Conservation (phyloP, 2,888 invertebrate genomes). For the Allophyes oxyacanthae region DNA sequence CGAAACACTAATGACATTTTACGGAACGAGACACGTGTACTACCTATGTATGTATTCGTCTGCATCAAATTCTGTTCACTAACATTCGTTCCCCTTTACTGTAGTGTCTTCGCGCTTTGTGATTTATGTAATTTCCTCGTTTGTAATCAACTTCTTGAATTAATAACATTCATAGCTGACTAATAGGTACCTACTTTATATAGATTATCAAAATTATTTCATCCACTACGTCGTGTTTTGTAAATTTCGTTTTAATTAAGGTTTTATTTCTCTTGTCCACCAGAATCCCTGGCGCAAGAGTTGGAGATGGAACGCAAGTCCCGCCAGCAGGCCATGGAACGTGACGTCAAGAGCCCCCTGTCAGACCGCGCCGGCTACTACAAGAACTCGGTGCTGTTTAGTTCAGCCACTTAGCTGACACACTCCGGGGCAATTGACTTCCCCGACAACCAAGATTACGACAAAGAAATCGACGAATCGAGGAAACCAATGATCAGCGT, state of each 20-base stretch:
- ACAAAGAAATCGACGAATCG: slow-evolving; percentile 77
- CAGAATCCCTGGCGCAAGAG: slow-evolving; percentile 96
- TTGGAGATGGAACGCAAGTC: slow-evolving; percentile 96
- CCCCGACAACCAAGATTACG: slow-evolving; percentile 79
- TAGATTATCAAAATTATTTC: too few relatives aligned
- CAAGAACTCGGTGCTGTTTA: slow-evolving; percentile 96
- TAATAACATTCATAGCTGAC: too few relatives aligned
- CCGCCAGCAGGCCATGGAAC: slow-evolving; percentile 93
- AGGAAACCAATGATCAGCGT: slow-evolving; percentile 88
- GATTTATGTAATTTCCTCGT: background rate
- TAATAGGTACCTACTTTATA: too few relatives aligned
- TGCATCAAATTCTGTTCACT: slow-evolving; percentile 20
- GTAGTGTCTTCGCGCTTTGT: slow-evolving; percentile 14
- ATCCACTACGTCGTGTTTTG: background rate
- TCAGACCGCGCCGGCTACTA: slow-evolving; percentile 95
- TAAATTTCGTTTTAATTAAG: slow-evolving; percentile 11
- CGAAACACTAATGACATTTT: slow-evolving; percentile 85
- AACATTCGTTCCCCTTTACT: slow-evolving; percentile 10
- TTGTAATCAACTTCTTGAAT: too few relatives aligned
- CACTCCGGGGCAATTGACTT: slow-evolving; percentile 77
- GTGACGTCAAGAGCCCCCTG: slow-evolving; percentile 95
- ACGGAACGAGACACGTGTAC: slow-evolving; percentile 73
- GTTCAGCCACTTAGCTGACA: slow-evolving; percentile 93
- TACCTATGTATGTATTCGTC: slow-evolving; percentile 53
- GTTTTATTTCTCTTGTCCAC: slow-evolving; percentile 70